Conservation (phyloP, 2,113 vertebrate genomes). For the Holacanthus passer region DNA sequence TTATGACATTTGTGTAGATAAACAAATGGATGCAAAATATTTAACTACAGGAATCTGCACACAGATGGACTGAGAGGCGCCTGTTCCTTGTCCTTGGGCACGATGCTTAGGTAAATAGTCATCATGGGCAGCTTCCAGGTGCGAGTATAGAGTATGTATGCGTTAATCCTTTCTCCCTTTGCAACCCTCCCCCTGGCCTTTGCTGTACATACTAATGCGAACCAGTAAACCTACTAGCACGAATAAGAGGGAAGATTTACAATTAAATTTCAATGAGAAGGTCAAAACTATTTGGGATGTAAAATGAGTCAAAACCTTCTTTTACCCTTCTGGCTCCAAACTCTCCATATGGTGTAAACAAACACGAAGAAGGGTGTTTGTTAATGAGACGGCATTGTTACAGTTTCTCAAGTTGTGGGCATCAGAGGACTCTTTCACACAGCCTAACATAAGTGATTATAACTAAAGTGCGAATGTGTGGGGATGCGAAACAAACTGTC, state of each 20-base stretch:
- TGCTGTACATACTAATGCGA: conserved; percentile 57
- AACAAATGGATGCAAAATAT: conserved; percentile 48
- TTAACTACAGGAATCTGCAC: conserved; percentile 17
- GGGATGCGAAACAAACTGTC: conserved; percentile 41
- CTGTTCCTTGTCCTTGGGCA: conserved; percentile 41
- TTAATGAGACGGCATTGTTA: conserved; percentile 68
- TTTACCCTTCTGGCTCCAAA: conserved; percentile 57
- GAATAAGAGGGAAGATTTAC: conserved; percentile 39
- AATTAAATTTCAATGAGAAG: conserved; percentile 56
- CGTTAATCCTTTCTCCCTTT: conserved; percentile 13
- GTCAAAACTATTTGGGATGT: conserved; percentile 68
- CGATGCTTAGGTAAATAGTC: conserved; percentile 29
- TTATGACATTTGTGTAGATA: conserved; percentile 20
- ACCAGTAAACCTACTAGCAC: conserved; percentile 1
- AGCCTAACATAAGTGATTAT: conserved; percentile 30
- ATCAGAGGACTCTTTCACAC: conserved; percentile 41
- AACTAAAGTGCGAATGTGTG: conserved; percentile 38
- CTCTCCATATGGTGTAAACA: conserved; percentile 74
- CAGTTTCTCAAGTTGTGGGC: conserved; percentile 52
- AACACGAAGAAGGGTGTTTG: conserved; percentile 65
- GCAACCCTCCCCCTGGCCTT: conserved; percentile 7
- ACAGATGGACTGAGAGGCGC: conserved; percentile 34
- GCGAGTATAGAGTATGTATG: background rate
- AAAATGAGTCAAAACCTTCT: conserved; percentile 54
- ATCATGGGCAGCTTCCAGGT: conserved; percentile 43